phyloP scores from a whole-genome alignment of 2,797 vertebrate species.

The Betta splendens region DNA sequence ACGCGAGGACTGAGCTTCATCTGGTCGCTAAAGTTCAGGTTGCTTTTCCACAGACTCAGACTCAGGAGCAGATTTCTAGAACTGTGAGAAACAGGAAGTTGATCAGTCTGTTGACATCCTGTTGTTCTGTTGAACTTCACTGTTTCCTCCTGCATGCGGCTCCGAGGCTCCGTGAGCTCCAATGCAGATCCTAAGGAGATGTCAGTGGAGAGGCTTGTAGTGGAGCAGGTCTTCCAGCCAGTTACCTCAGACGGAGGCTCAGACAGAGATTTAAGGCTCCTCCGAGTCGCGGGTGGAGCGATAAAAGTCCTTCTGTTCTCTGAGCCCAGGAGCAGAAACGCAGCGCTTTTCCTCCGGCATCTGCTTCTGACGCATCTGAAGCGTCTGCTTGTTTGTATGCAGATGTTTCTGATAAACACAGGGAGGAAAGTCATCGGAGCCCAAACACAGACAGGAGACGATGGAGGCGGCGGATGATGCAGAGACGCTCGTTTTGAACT shows the following conservation, averaged over 20 bases:
- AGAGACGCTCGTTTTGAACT: conserved; percentile 24
- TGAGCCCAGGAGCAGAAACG: conserved; percentile 1
- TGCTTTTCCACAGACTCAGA: no score
- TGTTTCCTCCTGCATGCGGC: no score
- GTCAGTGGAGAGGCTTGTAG: no score
- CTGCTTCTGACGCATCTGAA: conserved; percentile 21
- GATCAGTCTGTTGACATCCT: no score
- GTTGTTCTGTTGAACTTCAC: no score
- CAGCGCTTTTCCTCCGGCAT: conserved; percentile 13
- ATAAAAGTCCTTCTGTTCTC: conserved; percentile 10
- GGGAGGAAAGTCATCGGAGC: conserved; percentile 15
- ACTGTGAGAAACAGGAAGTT: no score
- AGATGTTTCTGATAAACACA: conserved; percentile 33
- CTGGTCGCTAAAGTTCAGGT: no score
- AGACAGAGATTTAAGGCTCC: background rate
- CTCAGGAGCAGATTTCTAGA: no score
- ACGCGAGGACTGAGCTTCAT: no score
- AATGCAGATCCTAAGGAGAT: no score
- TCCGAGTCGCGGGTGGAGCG: background rate
- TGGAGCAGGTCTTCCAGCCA: background rate
- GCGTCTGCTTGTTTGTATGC: conserved; percentile 10
- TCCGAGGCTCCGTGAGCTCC: no score
- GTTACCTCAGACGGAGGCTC: background rate
- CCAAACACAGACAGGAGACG: conserved; percentile 5
- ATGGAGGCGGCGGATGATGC: no score